Base-by-base conservation (phyloP, 2,113 vertebrate species). In the Mormyrus lacerda region DNA sequence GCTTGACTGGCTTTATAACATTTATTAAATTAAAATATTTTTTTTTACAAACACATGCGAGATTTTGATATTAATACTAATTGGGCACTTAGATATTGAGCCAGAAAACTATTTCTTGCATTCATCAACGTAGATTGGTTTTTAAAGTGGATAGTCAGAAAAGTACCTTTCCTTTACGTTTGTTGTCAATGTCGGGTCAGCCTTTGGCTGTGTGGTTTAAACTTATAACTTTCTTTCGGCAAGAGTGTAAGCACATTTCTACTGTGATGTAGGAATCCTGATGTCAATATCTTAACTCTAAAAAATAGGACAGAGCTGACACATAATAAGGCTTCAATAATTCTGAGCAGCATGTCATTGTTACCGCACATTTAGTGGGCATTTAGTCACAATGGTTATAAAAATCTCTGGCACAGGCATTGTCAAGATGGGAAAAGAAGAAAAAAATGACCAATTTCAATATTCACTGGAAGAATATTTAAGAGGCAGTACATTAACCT, bases 391-490 rank as follows among this genome's bases (percentile, higher is more conserved):
- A 47, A 53, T 50, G 85, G 85, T 53, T 17, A 53, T 53, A 51
- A 87, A 53, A 51, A 87, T 87, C 27, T 39, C 27, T 53, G 50
- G 47, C 47, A 87, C 50, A 55, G 47, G 31, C 21, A 35, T 87
- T 55, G 11, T 55, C n/a, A 87, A 87, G 85, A 87, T 87, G 84
- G 47, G 84, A 21, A 53, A 87, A 87, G 31, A 50, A 13, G 85
- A 55, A 53, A 24, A 82, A 87, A 45, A 11, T 24, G 4, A 27
- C 45, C 83, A 55, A 35, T 53, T 87, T 87, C 85, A 53, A 84
- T 53, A 87, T 47, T 31, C 50, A 87, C 50, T 27, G 85, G 50
- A 39, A 27, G 50, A 27, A 39, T 87, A 87, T 87, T 55, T 87
- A 87, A 87, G 7, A 27, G 50, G 85, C 27, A 50, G 85, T 9